These are phyloP conservation scores for Manis javanica DNA, from an alignment of 2,797 vertebrate species.

Conservation along the genomic window DNA sequence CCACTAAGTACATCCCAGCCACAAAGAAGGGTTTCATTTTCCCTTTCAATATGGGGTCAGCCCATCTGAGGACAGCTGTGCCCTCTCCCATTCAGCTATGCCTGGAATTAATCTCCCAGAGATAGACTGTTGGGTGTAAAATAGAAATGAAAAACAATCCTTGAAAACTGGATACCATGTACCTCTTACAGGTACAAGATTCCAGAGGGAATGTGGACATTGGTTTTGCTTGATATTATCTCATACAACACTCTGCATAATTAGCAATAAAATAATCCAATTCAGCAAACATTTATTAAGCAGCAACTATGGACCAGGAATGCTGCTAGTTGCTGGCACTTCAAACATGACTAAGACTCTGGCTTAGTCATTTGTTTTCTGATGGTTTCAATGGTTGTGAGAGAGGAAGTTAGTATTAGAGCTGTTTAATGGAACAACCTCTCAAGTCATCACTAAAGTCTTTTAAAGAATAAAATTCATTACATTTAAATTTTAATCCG, in stretches of 20 bases:
- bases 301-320: not conserved
- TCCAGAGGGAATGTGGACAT: not conserved
- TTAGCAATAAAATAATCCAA: not conserved
- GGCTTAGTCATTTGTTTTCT: not conserved
- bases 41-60: not conserved
- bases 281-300: not conserved
- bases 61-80: not conserved
- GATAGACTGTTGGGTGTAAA: not conserved
- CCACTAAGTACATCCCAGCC: not conserved
- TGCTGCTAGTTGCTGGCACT: not conserved
- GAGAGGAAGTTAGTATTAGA: not conserved
- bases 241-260: not conserved
- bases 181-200: not conserved
- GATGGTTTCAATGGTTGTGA: not conserved
- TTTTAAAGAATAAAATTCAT: not conserved
- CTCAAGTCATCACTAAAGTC: not conserved
- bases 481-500: not conserved
- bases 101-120: constrained; percentile 11
- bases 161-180: not conserved
- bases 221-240: not conserved
- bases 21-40: not conserved
- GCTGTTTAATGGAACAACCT: not conserved
- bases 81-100: not conserved
- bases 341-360: not conserved
- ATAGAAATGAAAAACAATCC: not conserved